A percentile compares a stretch with the other conserved stretches of the same genome.
Conservation (phyloP, 2,797 vertebrate genomes). For the Epinephelus malabaricus region DNA sequence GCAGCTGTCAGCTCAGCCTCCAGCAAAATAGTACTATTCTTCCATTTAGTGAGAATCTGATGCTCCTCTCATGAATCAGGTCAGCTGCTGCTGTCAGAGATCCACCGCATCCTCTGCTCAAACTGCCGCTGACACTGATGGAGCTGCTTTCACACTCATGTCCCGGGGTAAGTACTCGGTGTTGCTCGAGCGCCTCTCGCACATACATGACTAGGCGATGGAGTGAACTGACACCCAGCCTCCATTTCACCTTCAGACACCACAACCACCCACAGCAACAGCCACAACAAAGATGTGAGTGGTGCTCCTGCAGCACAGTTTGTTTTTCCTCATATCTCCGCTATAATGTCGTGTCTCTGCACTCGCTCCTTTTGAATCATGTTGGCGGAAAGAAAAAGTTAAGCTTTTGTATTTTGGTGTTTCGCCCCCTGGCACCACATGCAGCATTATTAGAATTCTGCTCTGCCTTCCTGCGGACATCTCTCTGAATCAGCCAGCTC, state of each 20-base stretch:
- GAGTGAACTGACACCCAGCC: constrained; percentile 64
- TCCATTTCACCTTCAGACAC: constrained; percentile 72
- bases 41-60: constrained; percentile 46
- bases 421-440: constrained; percentile 68
- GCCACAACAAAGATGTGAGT: constrained; percentile 48
- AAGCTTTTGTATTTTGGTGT: constrained; percentile 51
- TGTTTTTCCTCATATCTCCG: constrained; percentile 26
- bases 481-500: constrained; percentile 72
- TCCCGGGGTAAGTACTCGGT: constrained; percentile 39
- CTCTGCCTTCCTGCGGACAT: constrained; percentile 69
- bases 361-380: constrained; percentile 51
- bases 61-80: constrained; percentile 50
- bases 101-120: constrained; percentile 30
- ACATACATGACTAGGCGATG: constrained; percentile 43
- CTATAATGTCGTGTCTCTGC: constrained; percentile 41
- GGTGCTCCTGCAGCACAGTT: constrained; percentile 47
- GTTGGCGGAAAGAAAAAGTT: constrained; percentile 47
- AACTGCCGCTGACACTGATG: constrained; percentile 18
- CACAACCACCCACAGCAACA: constrained; percentile 65
- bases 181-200: constrained; percentile 30
- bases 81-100: constrained; percentile 42
- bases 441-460: constrained; percentile 76
- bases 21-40: constrained; percentile 38
- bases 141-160: constrained; percentile 46
- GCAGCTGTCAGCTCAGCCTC: constrained; percentile 56